Conservation (phyloP, 2,113 vertebrate species). For the Daphoenositta chrysoptera region DNA sequence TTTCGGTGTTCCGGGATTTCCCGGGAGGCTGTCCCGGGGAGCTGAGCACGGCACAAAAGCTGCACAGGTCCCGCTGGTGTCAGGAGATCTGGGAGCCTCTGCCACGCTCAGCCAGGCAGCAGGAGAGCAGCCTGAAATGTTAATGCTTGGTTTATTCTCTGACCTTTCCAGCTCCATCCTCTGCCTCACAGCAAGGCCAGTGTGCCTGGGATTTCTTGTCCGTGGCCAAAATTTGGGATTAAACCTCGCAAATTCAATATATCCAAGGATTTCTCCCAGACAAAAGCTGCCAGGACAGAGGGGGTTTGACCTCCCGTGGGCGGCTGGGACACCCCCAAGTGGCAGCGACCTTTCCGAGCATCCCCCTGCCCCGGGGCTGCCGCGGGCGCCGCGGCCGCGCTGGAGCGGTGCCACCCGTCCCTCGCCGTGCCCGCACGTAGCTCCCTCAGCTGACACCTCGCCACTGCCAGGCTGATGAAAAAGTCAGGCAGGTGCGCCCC, state of each 20-base stretch:
- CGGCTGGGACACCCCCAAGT: background rate
- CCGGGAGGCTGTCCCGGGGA: background rate
- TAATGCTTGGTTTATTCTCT: background rate
- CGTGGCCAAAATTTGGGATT: accelerated
- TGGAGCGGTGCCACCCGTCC: background rate
- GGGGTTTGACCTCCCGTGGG: background rate
- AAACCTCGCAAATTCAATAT: accelerated
- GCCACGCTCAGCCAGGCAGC: background rate
- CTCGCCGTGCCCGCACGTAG: background rate
- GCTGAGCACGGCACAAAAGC: background rate
- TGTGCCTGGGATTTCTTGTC: background rate
- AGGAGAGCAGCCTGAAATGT: background rate
- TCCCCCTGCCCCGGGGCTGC: background rate
- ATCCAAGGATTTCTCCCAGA: accelerated
- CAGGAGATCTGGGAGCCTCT: background rate
- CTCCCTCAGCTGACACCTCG: background rate
- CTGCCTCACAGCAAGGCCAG: background rate
- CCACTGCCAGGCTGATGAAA: conserved; percentile 30
- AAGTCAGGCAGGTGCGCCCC: conserved; percentile 59
- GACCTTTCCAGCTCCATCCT: background rate
- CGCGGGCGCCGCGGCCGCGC: background rate
- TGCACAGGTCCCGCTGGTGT: background rate
- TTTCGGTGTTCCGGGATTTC: background rate
- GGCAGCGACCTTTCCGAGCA: background rate
- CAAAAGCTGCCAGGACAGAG: background rate